These are phyloP conservation scores for Drosophila diplacantha DNA, from an alignment of 2,888 invertebrate genomes.

Conservation along the genomic window DNA sequence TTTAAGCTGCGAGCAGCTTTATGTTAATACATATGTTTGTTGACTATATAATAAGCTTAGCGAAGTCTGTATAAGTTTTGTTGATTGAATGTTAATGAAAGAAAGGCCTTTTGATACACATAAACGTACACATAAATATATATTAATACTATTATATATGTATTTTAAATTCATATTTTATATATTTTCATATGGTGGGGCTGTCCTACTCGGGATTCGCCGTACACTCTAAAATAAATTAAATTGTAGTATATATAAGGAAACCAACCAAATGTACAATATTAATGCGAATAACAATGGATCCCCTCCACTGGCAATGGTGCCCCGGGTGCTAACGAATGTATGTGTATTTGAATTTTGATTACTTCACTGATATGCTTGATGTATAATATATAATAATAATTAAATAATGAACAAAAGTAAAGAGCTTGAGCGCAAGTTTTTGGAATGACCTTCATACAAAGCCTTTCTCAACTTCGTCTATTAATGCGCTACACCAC, in stretches of 20 bases:
- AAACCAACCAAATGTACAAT: conserved; percentile 24
- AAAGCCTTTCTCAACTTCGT: conserved; percentile 13
- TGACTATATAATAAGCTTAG: not conserved
- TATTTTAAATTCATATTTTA: conserved; percentile 27
- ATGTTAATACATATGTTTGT: not conserved
- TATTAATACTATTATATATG: conserved; percentile 30
- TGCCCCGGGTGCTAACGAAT: conserved; percentile 29
- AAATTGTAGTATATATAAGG: conserved; percentile 12
- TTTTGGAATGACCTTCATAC: conserved; percentile 18
- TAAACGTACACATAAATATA: conserved; percentile 19
- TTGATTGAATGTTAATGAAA: conserved; percentile 16
- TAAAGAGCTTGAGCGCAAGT: conserved; percentile 9
- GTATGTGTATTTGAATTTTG: conserved; percentile 36
- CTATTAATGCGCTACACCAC: conserved; percentile 12
- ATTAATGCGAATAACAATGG: conserved; percentile 53
- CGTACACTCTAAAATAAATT: conserved; percentile 28
- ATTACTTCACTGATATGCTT: conserved; percentile 59
- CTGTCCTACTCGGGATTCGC: conserved; percentile 23
- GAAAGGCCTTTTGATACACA: conserved; percentile 9
- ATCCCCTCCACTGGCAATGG: conserved; percentile 7
- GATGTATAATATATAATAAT: conserved; percentile 30
- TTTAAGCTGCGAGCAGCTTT: not conserved
- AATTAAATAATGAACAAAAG: conserved; percentile 25
- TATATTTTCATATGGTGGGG: conserved; percentile 48
- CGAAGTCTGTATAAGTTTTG: not conserved